phyloP scores from a whole-genome alignment of 1,140 invertebrate genomes.

The Probaryconus sp. region DNA sequence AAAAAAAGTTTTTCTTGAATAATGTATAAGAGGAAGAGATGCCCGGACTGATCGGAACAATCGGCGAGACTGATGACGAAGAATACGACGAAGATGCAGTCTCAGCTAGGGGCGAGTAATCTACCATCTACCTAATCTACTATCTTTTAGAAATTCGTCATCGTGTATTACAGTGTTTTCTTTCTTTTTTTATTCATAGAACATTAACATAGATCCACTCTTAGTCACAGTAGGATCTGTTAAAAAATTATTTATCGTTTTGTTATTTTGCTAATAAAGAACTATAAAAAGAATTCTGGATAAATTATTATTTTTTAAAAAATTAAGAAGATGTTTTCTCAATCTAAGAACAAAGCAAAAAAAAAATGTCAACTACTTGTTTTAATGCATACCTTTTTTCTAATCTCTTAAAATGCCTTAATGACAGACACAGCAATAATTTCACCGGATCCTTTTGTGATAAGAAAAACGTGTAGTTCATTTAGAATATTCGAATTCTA shows the following conservation, averaged over 20 bases:
- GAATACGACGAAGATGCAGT: conserved; percentile 74
- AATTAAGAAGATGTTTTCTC: too few species aligned
- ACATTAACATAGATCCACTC: conserved; percentile 59
- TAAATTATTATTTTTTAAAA: conserved; percentile 40
- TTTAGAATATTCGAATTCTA: conserved; percentile 71
- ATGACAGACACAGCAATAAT: too few species aligned
- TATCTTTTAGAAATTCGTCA: conserved; percentile 75
- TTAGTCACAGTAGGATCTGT: conserved; percentile 60
- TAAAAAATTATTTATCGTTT: conserved; percentile 44
- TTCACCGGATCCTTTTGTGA: conserved; percentile 66
- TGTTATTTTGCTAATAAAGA: conserved; percentile 49
- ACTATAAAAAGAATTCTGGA: conserved; percentile 38
- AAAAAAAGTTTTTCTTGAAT: conserved; percentile 62
- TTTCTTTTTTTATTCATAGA: conserved; percentile 70
- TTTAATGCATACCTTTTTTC: conserved; percentile 12
- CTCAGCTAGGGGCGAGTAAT: conserved; percentile 78
- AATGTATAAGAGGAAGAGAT: conserved; percentile 68
- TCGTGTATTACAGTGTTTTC: conserved; percentile 72
- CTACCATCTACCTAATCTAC: conserved; percentile 77
- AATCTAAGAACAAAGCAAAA: too few species aligned
- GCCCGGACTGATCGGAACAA: conserved; percentile 66
- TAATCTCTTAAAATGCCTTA: background rate
- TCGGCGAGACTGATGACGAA: conserved; percentile 72
- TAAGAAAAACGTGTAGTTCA: conserved; percentile 69
- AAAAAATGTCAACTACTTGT: too few species aligned